Evolutionary conservation across 53 echinoderm and acorn worm genomes (phyloP), one percentile per base, ranked within the genome.

Genomic region (Echinarachnius parma): DNA sequence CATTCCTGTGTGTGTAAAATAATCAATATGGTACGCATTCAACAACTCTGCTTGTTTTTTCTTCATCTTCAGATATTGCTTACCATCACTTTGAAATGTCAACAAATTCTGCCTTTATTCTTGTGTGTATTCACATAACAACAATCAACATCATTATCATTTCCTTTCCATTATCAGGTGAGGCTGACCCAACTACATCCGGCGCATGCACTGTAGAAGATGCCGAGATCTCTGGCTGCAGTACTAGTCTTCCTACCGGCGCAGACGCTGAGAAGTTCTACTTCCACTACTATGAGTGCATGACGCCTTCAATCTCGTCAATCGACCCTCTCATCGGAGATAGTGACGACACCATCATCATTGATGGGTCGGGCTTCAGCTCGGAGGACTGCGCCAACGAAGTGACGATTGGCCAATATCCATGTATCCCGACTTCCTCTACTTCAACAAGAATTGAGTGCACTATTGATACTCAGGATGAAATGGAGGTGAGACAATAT

Each of bases 311-410:
- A n/a, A 65, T 92, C 34, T 34, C 28, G 14, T 37, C 75, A 24
- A 63, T 88, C 35, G 59, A 21, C 9, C 92, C 74, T 39, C 74
- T 72, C 8, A 37, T 56, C 2, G 74, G 74, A n/a, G 74, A 72
- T 33, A 72, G 74, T 44, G 36, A 37, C 25, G 74, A 72, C 39
- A 56, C 74, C 33, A 64, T 90, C 33, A 66, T 33, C n/a, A 86
- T 90, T 11, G 52, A 55, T 21, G 91, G 91, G 3, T 42, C 26
- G 3, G 91, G 91, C 20, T 90, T 90, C 76, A 82, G 86, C 29
- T 53, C 44, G 18, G 55, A 60, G 9, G 37, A 58, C n/a, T 86
- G 91, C 28, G 80, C 86, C 29, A 90, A 86, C 66, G 50, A 55
- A 23, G 62, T 90, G 48, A 52, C 26, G 5, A 57, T 90, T 2